phyloP scores from a whole-genome alignment of 2,113 vertebrate genomes.

The Erpornis zantholeuca region DNA sequence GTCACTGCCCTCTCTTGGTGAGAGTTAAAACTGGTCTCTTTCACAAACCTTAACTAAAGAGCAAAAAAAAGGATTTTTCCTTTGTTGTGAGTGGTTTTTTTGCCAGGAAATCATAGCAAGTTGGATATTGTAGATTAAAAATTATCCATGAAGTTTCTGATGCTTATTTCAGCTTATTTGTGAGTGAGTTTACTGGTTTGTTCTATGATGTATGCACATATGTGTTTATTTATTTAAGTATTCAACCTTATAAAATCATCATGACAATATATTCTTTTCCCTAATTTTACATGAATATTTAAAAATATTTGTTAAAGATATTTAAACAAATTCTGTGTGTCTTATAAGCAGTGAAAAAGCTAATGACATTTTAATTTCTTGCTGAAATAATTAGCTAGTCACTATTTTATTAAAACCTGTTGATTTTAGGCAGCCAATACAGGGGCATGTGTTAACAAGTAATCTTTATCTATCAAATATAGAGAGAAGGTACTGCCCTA shows the following conservation, averaged over 20 bases:
- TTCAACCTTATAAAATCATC: not conserved
- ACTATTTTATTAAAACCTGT: not conserved
- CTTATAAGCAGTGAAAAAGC: not conserved
- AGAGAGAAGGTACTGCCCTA: not conserved
- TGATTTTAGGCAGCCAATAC: not conserved
- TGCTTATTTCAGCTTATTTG: not conserved
- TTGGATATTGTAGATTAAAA: not conserved
- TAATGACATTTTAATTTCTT: not conserved
- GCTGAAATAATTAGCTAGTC: not conserved
- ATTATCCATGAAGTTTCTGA: not conserved
- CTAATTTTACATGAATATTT: not conserved
- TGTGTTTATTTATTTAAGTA: not conserved
- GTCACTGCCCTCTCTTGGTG: constrained; percentile 63
- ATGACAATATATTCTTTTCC: not conserved
- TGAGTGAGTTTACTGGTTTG: not conserved
- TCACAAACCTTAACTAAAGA: not conserved
- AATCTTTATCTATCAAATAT: not conserved
- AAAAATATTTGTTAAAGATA: not conserved
- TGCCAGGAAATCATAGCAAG: not conserved
- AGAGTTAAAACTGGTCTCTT: not conserved
- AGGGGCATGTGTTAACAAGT: not conserved
- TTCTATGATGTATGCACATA: not conserved
- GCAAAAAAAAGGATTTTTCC: not conserved
- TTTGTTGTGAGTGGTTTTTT: not conserved
- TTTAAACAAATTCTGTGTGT: not conserved